Base-by-base conservation (phyloP, 1,140 invertebrate species). In the Agrypnia vestita region DNA sequence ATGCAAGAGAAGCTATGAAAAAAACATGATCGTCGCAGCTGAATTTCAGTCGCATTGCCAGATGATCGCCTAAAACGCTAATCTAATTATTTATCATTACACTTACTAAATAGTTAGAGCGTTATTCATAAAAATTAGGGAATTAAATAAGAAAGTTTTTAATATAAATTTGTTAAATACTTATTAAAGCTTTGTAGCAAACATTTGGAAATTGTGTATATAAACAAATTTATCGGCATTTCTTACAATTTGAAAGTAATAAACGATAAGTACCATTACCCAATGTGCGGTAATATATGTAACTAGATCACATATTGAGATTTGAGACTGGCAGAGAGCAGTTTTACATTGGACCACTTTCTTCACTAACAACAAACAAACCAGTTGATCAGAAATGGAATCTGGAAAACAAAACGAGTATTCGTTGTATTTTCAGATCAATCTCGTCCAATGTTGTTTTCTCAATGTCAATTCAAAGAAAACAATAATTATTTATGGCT, bases 251-350 rank as follows among this genome's bases (percentile, higher is more conserved):
- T 71, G n/a, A 71, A 71, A 25, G 67, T 71, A 71, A 71, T 71
- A 71, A 71, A 51, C 46, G 75, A 77, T 77, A 49, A 53, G 61
- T 53, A 51, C 25, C 46, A 69, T 77, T 77, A 62, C 75, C 17
- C 51, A 62, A 77, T 43, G 15, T 9, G 15, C 47, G 67, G 11
- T 77, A 77, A 77, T 77, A 35, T 77, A 77, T 77, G 75, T 77
- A 77, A 49, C 75, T 77, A 69, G 75, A 77, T 53, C 75, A 77
- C 61, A 51, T 55, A 43, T 43, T 43, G 15, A 67, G 75, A 77
- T 77, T 77, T 44, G 19, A 67, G 4, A 67, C 61, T 25, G 35
- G 11, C 46, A 64, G 15, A 10, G 44, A 76, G 74, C 47, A 19
- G 73, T 59, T 64, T 12, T 69, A 25, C 44, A 67, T 49, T 19